A percentile compares a stretch with the other conserved stretches of the same genome.
phyloP scores from a whole-genome alignment of 1,140 invertebrate genomes.

The Euura lappo region DNA sequence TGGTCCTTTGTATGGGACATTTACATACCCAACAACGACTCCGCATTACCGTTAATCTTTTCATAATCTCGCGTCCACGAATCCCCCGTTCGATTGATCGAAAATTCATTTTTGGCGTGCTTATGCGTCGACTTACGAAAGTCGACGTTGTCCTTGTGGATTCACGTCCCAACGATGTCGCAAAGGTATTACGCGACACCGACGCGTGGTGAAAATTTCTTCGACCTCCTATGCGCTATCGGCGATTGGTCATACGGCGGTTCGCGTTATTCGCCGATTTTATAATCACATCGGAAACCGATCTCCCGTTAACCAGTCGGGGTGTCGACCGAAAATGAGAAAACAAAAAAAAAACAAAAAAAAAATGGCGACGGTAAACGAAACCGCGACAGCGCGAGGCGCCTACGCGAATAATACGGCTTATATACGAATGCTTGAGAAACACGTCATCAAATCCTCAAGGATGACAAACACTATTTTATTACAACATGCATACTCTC shows the following conservation, averaged over 20 bases:
- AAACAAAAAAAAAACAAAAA: too few relatives aligned
- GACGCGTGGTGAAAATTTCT: not conserved
- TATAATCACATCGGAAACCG: not conserved
- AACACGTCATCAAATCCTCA: conserved; percentile 7
- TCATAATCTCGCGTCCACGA: not conserved
- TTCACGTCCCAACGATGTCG: not conserved
- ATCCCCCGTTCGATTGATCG: not conserved
- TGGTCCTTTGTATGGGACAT: not conserved
- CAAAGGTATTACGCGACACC: not conserved
- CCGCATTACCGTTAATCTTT: not conserved
- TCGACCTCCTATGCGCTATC: not conserved
- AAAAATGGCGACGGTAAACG: not conserved
- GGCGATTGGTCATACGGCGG: too few relatives aligned
- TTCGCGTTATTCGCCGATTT: not conserved
- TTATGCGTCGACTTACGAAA: not conserved
- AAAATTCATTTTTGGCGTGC: conserved; percentile 3
- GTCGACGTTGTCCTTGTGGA: not conserved
- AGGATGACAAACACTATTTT: conserved; percentile 7
- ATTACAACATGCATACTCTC: not conserved
- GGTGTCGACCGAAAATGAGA: not conserved
- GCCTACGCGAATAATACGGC: not conserved
- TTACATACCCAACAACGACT: not conserved
- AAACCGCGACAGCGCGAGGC: not conserved
- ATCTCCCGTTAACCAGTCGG: not conserved
- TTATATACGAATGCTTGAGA: conserved; percentile 1